Evolutionary conservation across 2,113 vertebrate genomes (phyloP).

Genomic region (Cebidichthys violaceus): DNA sequence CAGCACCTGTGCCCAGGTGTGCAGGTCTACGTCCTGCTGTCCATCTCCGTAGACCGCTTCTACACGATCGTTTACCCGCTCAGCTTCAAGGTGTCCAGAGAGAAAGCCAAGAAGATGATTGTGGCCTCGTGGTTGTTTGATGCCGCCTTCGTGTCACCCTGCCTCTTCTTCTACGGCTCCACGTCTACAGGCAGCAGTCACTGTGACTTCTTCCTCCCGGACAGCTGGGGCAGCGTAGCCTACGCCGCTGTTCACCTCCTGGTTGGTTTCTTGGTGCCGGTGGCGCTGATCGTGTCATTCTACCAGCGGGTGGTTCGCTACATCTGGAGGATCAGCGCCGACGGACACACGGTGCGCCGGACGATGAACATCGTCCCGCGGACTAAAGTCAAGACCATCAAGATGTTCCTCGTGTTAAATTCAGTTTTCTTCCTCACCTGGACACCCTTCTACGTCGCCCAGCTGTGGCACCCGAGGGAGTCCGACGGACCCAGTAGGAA

Average conservation of each 20-base stretch:
- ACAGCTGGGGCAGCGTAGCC: slow-evolving; percentile 85
- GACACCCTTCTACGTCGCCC: slow-evolving; percentile 90
- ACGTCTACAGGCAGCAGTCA: slow-evolving; percentile 65
- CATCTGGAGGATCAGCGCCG: slow-evolving; percentile 92
- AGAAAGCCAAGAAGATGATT: slow-evolving; percentile 96
- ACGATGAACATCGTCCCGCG: slow-evolving; percentile 94
- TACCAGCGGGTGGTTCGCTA: slow-evolving; percentile 94
- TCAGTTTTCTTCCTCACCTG: slow-evolving; percentile 89
- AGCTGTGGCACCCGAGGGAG: slow-evolving; percentile 91
- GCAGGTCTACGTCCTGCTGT: slow-evolving; percentile 92
- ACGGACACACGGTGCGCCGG: slow-evolving; percentile 89
- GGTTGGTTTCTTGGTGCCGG: slow-evolving; percentile 87
- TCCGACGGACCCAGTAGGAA: slow-evolving; percentile 75
- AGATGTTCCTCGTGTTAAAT: slow-evolving; percentile 95
- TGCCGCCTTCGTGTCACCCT: slow-evolving; percentile 84
- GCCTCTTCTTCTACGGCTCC: slow-evolving; percentile 88
- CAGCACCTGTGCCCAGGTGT: slow-evolving; percentile 91
- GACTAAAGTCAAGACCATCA: slow-evolving; percentile 96
- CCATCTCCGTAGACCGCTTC: slow-evolving; percentile 92
- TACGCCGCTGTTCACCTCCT: slow-evolving; percentile 85
- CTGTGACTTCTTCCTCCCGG: slow-evolving; percentile 90
- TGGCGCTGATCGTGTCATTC: slow-evolving; percentile 86
- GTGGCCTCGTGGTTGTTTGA: slow-evolving; percentile 89
- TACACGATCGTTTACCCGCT: slow-evolving; percentile 94
- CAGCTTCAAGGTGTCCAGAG: slow-evolving; percentile 95